Conservation (phyloP, 2,888 invertebrate species). For the Scaeva pyrastri region DNA sequence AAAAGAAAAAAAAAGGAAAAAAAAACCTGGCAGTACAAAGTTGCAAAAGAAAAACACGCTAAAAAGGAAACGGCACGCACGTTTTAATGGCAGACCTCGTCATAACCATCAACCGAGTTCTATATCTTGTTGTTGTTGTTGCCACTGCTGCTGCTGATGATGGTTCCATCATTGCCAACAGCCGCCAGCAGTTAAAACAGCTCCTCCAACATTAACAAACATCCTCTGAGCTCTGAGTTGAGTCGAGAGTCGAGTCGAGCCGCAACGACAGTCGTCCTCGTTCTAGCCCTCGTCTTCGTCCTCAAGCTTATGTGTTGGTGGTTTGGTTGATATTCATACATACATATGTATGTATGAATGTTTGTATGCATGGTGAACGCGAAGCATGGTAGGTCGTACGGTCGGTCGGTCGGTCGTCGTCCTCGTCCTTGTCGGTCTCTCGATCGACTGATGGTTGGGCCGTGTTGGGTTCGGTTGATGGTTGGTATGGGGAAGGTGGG, state of each 20-base stretch:
- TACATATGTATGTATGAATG: neutral
- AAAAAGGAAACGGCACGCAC: constrained; percentile 73
- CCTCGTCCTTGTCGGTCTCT: too few relatives aligned
- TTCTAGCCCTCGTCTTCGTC: constrained; percentile 36
- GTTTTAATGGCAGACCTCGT: constrained; percentile 71
- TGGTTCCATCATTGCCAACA: constrained; percentile 35
- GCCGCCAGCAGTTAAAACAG: constrained; percentile 35
- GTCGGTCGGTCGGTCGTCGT: neutral
- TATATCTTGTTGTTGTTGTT: neutral
- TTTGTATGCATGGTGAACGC: neutral
- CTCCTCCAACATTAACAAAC: constrained; percentile 48
- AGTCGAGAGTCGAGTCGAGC: too few relatives aligned
- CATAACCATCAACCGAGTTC: constrained; percentile 63
- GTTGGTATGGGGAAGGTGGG: constrained; percentile 26
- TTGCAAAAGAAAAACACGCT: constrained; percentile 54
- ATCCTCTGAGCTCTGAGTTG: constrained; percentile 34
- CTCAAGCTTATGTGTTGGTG: neutral
- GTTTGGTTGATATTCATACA: neutral
- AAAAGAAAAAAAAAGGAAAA: too few relatives aligned
- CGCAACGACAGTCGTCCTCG: constrained; percentile 38
- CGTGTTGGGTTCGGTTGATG: neutral
- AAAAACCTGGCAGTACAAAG: constrained; percentile 11
- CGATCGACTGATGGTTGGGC: neutral
- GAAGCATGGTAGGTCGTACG: neutral
- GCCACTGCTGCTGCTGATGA: neutral